Evolutionary conservation across 2,888 invertebrate genomes (phyloP).

Genomic region (Leptura quadrifasciata): DNA sequence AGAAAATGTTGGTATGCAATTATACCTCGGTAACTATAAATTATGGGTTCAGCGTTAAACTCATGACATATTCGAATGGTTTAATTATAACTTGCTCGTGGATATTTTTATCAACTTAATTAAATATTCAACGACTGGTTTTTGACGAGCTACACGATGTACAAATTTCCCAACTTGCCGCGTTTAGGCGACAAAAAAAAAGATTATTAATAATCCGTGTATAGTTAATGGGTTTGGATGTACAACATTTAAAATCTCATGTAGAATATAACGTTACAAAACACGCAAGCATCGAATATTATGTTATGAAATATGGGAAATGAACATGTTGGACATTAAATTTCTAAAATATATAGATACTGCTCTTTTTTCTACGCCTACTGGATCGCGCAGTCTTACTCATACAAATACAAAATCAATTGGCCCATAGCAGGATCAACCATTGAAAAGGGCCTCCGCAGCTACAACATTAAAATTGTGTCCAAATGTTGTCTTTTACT

Average conservation of each 20-base stretch:
- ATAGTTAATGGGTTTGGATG: neutral
- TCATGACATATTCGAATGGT: conserved; percentile 8
- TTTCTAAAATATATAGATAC: neutral
- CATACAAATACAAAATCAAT: no score
- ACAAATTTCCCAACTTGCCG: conserved; percentile 2
- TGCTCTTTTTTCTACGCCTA: neutral
- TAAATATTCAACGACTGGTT: conserved; percentile 12
- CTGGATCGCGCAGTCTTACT: neutral
- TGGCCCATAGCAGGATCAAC: no score
- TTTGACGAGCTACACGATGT: conserved; percentile 4
- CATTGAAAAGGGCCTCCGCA: no score
- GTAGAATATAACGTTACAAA: conserved; percentile 3
- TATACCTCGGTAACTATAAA: conserved; percentile 2
- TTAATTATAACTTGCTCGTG: conserved; percentile 3
- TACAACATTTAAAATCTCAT: neutral
- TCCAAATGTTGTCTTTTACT: no score
- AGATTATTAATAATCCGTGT: conserved; percentile 1
- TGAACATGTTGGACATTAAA: neutral
- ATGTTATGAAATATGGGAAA: neutral
- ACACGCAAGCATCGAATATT: neutral
- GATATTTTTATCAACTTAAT: conserved; percentile 15
- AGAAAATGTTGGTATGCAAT: conserved; percentile 20
- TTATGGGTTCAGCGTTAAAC: conserved; percentile 17
- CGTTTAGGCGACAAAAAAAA: neutral
- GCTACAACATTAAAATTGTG: no score